A percentile compares a stretch with the other conserved stretches of the same genome.
Conservation (phyloP, 2,888 invertebrate species). For the Criorhina ranunculi region DNA sequence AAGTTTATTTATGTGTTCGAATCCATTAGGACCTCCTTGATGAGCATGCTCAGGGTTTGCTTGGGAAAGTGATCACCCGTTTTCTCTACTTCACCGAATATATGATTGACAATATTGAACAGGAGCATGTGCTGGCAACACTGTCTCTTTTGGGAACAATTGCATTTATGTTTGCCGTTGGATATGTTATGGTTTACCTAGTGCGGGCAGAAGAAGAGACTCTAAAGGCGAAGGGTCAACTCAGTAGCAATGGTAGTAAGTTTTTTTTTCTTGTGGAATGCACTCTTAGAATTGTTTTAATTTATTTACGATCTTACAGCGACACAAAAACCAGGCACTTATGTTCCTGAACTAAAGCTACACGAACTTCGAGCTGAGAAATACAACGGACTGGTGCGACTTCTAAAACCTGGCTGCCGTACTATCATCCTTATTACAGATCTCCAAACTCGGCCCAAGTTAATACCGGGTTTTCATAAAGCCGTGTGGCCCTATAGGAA, state of each 20-base stretch:
- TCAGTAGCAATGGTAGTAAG: constrained; percentile 80
- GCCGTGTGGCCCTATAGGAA: constrained; percentile 98
- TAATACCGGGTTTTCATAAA: constrained; percentile 96
- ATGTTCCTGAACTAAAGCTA: constrained; percentile 89
- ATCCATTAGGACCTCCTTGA: constrained; percentile 89
- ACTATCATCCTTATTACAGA: constrained; percentile 96
- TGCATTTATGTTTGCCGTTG: constrained; percentile 90
- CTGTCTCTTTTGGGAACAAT: constrained; percentile 92
- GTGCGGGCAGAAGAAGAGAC: constrained; percentile 86
- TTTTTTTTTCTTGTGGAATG: constrained; percentile 47
- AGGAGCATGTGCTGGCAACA: constrained; percentile 92
- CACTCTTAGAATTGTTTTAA: not conserved
- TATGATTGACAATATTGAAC: constrained; percentile 89
- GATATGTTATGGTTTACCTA: constrained; percentile 94
- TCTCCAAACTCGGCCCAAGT: constrained; percentile 92
- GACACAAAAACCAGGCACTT: constrained; percentile 78
- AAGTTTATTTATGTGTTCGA: not conserved
- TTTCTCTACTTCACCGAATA: constrained; percentile 89
- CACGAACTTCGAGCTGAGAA: constrained; percentile 98
- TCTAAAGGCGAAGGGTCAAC: constrained; percentile 81
- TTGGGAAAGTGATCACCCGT: constrained; percentile 89
- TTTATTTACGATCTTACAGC: constrained; percentile 45
- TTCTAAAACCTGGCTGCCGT: constrained; percentile 97
- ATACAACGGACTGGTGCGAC: constrained; percentile 96
- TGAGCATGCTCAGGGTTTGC: constrained; percentile 90